phyloP scores from a whole-genome alignment of 1,140 invertebrate species.

The Cyclargus thomasi region DNA sequence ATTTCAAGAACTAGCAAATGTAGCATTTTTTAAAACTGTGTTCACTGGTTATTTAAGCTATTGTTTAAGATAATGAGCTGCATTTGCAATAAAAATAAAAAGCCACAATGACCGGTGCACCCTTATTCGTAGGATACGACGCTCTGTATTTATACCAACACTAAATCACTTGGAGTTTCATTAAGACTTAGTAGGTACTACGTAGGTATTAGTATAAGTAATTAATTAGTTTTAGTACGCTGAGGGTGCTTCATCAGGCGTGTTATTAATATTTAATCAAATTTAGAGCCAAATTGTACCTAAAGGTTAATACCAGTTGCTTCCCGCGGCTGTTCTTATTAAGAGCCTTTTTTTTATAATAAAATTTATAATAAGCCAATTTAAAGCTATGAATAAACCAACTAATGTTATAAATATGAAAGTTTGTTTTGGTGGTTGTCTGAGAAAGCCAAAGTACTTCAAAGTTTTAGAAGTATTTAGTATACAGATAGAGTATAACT shows the following conservation, averaged over 20 bases:
- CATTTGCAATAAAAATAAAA: too few species aligned
- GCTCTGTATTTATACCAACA: background rate
- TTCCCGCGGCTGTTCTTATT: background rate
- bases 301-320: slow-evolving; percentile 7
- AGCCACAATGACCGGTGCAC: too few species aligned
- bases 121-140: too few species aligned
- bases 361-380: background rate
- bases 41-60: too few species aligned
- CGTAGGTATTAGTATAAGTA: slow-evolving; percentile 17
- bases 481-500: too few species aligned
- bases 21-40: too few species aligned
- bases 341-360: too few species aligned
- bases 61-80: too few species aligned
- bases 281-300: slow-evolving; percentile 32
- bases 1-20: too few species aligned
- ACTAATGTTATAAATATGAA: background rate
- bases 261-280: slow-evolving; percentile 62
- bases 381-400: background rate
- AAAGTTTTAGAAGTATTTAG: too few species aligned
- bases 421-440: too few species aligned
- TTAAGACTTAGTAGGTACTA: slow-evolving; percentile 1
- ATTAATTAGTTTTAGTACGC: slow-evolving; percentile 41
- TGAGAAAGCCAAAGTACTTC: too few species aligned
- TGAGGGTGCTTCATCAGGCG: slow-evolving; percentile 33
- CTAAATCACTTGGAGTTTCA: background rate